Evolutionary conservation across 2,888 invertebrate genomes (phyloP).

Genomic region (Acanthoscelides obtectus): DNA sequence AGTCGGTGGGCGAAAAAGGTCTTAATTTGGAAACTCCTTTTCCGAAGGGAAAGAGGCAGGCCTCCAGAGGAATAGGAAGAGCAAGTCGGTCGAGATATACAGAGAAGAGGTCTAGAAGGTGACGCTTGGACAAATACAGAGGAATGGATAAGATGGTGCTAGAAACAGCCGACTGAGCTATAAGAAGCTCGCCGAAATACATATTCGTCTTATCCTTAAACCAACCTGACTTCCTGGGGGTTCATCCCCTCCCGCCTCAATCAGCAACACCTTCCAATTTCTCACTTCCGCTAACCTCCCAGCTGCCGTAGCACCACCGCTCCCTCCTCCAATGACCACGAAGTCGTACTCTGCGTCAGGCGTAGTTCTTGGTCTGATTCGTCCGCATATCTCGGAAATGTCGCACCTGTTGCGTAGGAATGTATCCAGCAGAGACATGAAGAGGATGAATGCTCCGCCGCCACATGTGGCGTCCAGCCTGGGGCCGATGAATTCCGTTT

Average conservation of each 20-base stretch:
- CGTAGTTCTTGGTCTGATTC: constrained; percentile 48
- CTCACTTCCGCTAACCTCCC: constrained; percentile 59
- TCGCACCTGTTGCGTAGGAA: constrained; percentile 57
- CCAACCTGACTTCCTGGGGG: constrained; percentile 53
- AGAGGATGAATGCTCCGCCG: constrained; percentile 56
- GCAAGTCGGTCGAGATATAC: no score
- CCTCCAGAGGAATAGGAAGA: no score
- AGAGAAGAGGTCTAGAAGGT: no score
- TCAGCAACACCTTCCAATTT: constrained; percentile 63
- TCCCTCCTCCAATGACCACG: constrained; percentile 63
- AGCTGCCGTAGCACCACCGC: constrained; percentile 62
- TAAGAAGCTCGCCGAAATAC: no score
- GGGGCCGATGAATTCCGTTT: constrained; percentile 51
- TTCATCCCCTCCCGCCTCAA: constrained; percentile 71
- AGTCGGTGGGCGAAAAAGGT: no score
- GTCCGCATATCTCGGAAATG: constrained; percentile 57
- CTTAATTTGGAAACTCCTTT: no score
- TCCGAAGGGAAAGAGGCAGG: no score
- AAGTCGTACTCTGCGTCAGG: constrained; percentile 59
- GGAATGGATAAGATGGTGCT: no score
- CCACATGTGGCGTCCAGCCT: constrained; percentile 55
- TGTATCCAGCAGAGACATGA: constrained; percentile 62
- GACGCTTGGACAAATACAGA: no score
- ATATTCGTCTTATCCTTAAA: no score
- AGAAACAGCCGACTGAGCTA: no score